These are phyloP conservation scores for Lasiurus borealis DNA, from an alignment of 2,113 vertebrate species.

Conservation along the genomic window DNA sequence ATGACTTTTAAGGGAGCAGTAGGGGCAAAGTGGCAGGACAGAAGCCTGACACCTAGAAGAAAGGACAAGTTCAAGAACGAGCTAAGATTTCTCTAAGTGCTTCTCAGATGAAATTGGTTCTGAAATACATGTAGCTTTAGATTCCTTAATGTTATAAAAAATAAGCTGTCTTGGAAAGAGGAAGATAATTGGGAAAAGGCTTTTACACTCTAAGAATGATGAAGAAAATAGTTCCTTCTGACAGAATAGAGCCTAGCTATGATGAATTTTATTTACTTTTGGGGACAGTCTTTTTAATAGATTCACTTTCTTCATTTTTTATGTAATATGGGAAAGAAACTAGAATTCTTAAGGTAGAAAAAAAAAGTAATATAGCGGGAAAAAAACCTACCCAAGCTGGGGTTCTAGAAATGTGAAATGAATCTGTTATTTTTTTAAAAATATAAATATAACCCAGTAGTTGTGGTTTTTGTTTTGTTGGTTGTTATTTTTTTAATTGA, in stretches of 20 bases:
- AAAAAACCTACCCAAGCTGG: neutral
- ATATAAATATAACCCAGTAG: no score
- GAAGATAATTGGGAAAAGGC: neutral
- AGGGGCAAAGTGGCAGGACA: neutral
- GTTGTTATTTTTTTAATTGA: no score
- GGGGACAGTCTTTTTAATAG: neutral
- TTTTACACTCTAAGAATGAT: constrained; percentile 15
- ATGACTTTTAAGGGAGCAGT: constrained; percentile 9
- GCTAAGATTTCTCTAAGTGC: constrained; percentile 3
- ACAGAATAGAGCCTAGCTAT: neutral
- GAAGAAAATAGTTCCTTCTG: constrained; percentile 23
- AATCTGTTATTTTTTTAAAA: neutral
- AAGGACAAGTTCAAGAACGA: constrained; percentile 6
- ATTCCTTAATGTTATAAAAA: neutral
- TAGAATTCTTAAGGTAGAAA: constrained; percentile 7
- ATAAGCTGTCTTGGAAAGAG: neutral
- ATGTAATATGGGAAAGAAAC: neutral
- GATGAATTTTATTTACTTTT: neutral
- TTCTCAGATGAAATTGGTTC: constrained; percentile 37
- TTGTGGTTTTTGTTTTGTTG: no score
- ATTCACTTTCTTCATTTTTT: neutral
- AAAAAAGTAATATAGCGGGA: neutral
- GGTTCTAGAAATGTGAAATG: neutral
- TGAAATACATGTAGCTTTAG: neutral
- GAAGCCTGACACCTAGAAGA: neutral